A percentile compares a stretch with the other conserved stretches of the same genome.
Evolutionary conservation across 1,140 invertebrate genomes (phyloP).

Genomic region (Antheraea pernyi): DNA sequence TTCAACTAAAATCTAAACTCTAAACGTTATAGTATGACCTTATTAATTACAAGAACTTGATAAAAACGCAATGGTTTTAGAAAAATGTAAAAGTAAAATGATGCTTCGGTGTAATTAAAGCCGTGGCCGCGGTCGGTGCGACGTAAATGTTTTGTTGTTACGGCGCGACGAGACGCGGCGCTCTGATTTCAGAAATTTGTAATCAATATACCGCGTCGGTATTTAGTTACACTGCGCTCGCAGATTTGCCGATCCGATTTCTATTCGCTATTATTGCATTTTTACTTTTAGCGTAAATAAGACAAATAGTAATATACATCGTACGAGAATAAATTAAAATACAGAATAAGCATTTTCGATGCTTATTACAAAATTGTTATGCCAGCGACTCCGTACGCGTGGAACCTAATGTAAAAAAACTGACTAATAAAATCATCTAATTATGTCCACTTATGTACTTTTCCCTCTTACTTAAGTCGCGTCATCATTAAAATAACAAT

Average conservation of each 20-base stretch:
- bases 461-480: too few species aligned
- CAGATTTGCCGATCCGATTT: constrained; percentile 31
- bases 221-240: constrained; percentile 29
- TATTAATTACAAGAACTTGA: neutral
- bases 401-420: too few species aligned
- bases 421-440: too few species aligned
- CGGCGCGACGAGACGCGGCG: constrained; percentile 8
- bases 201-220: constrained; percentile 22
- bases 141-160: neutral
- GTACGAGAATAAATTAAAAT: too few species aligned
- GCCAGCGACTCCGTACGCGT: too few species aligned
- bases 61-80: constrained; percentile 1
- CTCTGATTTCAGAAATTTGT: constrained; percentile 33
- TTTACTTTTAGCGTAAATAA: constrained; percentile 12
- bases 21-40: neutral
- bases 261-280: constrained; percentile 35
- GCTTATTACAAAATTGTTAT: too few species aligned
- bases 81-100: constrained; percentile 28
- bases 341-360: too few species aligned
- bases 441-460: too few species aligned
- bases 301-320: too few species aligned
- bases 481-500: too few species aligned
- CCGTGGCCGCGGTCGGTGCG: neutral
- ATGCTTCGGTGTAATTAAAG: constrained; percentile 21
- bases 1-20: neutral